Percentiles rank a stretch among this genome's conserved stretches.
These are phyloP conservation scores for Ceriagrion tenellum DNA, from an alignment of 2,888 invertebrate species.

Conservation along the genomic window DNA sequence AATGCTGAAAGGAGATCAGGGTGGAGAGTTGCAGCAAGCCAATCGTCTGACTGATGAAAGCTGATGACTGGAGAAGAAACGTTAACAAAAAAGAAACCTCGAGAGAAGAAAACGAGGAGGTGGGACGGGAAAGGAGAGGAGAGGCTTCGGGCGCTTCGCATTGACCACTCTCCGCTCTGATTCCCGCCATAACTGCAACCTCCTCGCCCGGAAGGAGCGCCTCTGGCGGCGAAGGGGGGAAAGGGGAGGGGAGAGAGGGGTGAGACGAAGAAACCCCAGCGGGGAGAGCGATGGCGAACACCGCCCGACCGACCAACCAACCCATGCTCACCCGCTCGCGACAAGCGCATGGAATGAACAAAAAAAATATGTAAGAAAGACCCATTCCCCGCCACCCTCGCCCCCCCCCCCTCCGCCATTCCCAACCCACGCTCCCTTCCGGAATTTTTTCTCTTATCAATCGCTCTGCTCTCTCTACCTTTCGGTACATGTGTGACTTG, in stretches of 20 bases:
- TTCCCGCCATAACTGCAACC: slow-evolving; percentile 55
- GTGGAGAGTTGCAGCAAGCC: not conserved
- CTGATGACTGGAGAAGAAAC: not conserved
- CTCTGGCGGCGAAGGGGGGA: not conserved
- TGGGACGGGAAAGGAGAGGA: not conserved
- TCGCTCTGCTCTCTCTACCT: no score
- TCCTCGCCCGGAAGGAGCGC: slow-evolving; percentile 49
- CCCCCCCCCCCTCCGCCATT: not conserved
- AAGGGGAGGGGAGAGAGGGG: not conserved
- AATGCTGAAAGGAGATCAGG: not conserved
- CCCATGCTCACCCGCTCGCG: slow-evolving; percentile 54
- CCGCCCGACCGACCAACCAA: not conserved
- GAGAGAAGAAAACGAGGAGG: not conserved
- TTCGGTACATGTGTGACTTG: not conserved
- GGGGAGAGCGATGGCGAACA: not conserved
- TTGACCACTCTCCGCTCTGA: slow-evolving; percentile 65
- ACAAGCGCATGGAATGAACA: not conserved
- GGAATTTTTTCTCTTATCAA: not conserved
- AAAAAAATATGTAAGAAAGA: not conserved
- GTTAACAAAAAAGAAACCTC: not conserved
- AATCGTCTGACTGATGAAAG: no score
- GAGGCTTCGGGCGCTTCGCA: not conserved
- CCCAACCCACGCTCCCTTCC: not conserved
- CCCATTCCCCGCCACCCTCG: not conserved
- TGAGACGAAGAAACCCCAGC: slow-evolving; percentile 10